These are phyloP conservation scores for Falco columbarius DNA, from an alignment of 2,797 vertebrate genomes.

Conservation along the genomic window DNA sequence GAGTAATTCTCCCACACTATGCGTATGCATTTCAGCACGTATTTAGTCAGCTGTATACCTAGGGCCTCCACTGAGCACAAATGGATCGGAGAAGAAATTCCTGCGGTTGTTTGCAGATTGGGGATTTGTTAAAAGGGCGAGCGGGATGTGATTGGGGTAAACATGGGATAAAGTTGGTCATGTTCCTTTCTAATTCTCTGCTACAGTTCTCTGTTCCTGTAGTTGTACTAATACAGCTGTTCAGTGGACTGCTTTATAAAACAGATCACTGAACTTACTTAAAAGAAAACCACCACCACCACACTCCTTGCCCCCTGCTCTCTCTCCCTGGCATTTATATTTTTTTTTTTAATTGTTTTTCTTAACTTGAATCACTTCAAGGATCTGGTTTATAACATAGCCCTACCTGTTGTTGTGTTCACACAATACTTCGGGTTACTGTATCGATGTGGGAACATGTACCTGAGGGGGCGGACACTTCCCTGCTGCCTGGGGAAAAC, in stretches of 20 bases:
- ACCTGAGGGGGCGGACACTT: not conserved
- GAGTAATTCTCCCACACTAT: constrained; percentile 57
- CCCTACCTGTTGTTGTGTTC: not conserved
- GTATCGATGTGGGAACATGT: not conserved
- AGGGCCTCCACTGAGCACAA: not conserved
- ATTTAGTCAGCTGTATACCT: constrained; percentile 39
- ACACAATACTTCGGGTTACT: not conserved
- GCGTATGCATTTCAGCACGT: not conserved
- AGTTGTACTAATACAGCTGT: not conserved
- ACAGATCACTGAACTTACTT: not conserved
- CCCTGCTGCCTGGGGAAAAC: not conserved
- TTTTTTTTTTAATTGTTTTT: not conserved
- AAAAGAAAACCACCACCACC: not conserved
- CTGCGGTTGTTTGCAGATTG: not conserved
- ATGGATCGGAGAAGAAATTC: not conserved
- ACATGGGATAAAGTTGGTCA: not conserved
- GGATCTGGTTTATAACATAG: not conserved
- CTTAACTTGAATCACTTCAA: not conserved
- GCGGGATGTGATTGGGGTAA: not conserved
- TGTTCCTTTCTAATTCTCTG: not conserved
- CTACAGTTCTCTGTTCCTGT: not conserved
- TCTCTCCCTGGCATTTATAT: fast-evolving
- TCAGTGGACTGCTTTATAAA: not conserved
- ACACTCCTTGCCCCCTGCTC: not conserved
- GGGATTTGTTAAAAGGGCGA: not conserved